A percentile compares a stretch with the other conserved stretches of the same genome.
phyloP scores from a whole-genome alignment of 2,888 invertebrate species.

The Cataglyphis livida region DNA sequence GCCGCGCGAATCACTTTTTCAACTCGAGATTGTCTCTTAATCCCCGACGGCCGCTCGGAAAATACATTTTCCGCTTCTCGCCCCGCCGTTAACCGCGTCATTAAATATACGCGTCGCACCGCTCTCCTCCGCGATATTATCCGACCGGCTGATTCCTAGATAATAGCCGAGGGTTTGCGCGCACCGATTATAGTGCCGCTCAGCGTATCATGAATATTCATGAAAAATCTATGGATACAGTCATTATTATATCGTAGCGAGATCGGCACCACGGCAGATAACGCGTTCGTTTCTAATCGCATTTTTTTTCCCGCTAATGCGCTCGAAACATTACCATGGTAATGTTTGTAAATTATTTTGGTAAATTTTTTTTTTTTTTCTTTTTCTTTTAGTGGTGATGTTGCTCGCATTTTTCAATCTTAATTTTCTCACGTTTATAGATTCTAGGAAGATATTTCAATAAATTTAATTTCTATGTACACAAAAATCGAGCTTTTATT shows the following conservation, averaged over 20 bases:
- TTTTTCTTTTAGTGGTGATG: neutral
- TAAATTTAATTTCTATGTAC: no score
- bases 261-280: conserved; percentile 74
- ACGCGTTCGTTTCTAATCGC: conserved; percentile 61
- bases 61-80: conserved; percentile 30
- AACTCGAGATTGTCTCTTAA: neutral
- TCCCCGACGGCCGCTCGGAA: conserved; percentile 13
- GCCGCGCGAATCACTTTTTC: neutral
- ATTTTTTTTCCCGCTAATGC: conserved; percentile 32
- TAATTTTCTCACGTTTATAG: neutral
- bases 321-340: conserved; percentile 12
- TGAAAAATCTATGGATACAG: conserved; percentile 70
- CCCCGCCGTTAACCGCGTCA: conserved; percentile 45
- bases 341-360: conserved; percentile 12
- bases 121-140: conserved; percentile 48
- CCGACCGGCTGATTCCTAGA: conserved; percentile 61
- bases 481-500: neutral
- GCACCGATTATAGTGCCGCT: conserved; percentile 33
- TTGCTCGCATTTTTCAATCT: no score
- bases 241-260: conserved; percentile 71
- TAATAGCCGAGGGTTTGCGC: conserved; percentile 51
- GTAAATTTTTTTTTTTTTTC: neutral
- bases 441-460: neutral
- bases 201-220: conserved; percentile 75
- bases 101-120: conserved; percentile 43